phyloP scores from a whole-genome alignment of 2,113 vertebrate genomes.

The Nymphicus hollandicus region DNA sequence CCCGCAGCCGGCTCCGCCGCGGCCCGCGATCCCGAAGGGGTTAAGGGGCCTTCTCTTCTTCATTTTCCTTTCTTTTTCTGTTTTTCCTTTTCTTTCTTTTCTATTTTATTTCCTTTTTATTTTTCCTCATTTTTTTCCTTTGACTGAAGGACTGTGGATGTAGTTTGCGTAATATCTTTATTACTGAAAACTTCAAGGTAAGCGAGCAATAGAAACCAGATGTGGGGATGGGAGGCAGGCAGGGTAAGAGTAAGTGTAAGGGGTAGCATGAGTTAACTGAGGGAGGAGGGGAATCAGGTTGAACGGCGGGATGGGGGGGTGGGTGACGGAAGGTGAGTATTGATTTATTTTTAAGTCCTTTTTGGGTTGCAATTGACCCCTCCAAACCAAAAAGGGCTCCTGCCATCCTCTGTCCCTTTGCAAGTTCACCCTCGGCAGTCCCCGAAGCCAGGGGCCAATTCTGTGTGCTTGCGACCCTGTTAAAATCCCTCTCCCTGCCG shows the following conservation, averaged over 20 bases:
- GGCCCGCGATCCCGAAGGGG: background rate
- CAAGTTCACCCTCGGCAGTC: background rate
- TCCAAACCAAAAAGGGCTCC: background rate
- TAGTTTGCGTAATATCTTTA: constrained; percentile 75
- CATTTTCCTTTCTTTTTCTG: background rate
- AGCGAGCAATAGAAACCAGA: constrained; percentile 75
- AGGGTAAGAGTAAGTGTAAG: constrained; percentile 23
- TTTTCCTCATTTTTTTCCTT: background rate
- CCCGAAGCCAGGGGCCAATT: background rate
- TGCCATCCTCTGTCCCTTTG: background rate
- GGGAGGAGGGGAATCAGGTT: constrained; percentile 40
- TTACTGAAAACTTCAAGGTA: constrained; percentile 79
- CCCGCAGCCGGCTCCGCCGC: background rate
- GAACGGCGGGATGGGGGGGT: background rate
- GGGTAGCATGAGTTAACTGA: constrained; percentile 52
- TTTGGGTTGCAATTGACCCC: background rate
- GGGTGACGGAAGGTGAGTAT: background rate
- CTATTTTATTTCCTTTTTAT: background rate
- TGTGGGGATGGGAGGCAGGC: constrained; percentile 56
- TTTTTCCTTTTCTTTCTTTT: background rate
- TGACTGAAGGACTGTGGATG: background rate
- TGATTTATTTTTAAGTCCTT: constrained; percentile 11
- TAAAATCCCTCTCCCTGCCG: background rate
- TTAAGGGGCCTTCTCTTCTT: background rate
- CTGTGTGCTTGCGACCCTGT: background rate